Percentiles rank a stretch among this genome's conserved stretches.
phyloP scores from a whole-genome alignment of 2,113 vertebrate species.

The Crypturellus undulatus region DNA sequence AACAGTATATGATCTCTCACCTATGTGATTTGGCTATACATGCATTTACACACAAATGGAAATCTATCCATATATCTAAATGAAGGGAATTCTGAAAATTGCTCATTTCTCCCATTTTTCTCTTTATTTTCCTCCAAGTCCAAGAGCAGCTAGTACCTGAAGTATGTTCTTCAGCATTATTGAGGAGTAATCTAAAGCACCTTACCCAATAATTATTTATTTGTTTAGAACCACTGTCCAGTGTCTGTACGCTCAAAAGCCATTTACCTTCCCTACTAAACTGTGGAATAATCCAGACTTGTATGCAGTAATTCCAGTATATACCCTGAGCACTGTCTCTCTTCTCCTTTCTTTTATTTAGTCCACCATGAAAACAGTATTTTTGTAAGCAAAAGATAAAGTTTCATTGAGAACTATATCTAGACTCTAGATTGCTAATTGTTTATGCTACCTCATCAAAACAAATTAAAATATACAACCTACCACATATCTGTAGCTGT shows the following conservation, averaged over 20 bases:
- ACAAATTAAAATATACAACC: slow-evolving; percentile 52
- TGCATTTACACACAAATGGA: not conserved
- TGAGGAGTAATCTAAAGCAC: not conserved
- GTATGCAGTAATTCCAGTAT: not conserved
- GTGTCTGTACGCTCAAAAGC: not conserved
- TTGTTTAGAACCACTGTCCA: not conserved
- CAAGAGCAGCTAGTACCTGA: not conserved
- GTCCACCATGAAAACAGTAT: not conserved
- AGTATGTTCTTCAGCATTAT: not conserved
- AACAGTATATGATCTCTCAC: not conserved
- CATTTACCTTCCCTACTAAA: not conserved
- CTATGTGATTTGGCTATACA: not conserved
- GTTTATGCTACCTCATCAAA: not conserved
- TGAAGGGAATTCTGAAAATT: not conserved
- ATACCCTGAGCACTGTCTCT: not conserved
- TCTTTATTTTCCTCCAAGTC: not conserved
- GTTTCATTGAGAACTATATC: not conserved
- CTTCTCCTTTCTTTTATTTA: not conserved
- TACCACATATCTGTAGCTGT: slow-evolving; percentile 97
- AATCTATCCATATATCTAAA: rapidly evolving
- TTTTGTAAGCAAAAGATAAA: not conserved
- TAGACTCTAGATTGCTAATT: not conserved
- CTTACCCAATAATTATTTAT: not conserved
- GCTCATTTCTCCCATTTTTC: not conserved
- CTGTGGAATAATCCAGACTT: not conserved